A percentile compares a stretch with the other conserved stretches of the same genome.
Conservation (phyloP, 2,888 invertebrate genomes). For the Apotomis capreana region DNA sequence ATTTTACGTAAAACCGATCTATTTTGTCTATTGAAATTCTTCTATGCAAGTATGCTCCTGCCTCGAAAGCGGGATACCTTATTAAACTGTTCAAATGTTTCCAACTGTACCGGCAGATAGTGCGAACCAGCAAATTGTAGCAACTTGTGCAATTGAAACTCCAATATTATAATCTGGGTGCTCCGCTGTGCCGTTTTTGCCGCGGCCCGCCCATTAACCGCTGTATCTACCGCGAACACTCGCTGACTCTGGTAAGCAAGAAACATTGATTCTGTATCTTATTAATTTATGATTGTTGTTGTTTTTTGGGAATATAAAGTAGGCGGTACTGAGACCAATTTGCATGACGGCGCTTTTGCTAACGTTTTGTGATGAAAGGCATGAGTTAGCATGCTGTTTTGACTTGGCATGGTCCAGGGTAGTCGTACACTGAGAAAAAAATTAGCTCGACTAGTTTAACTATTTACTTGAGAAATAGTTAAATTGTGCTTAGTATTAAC, state of each 20-base stretch:
- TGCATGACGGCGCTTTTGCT: not conserved
- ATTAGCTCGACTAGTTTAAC: too few species aligned
- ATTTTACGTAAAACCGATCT: too few species aligned
- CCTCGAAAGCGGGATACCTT: too few species aligned
- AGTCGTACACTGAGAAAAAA: too few species aligned
- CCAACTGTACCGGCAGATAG: conserved; percentile 56
- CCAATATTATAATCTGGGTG: conserved; percentile 78
- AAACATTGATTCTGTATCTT: conserved; percentile 46
- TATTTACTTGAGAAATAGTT: too few species aligned
- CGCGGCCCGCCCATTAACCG: conserved; percentile 50
- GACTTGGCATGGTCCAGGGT: too few species aligned
- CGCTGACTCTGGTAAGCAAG: conserved; percentile 50
- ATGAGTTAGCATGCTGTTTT: not conserved
- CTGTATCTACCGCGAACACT: conserved; percentile 69
- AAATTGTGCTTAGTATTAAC: too few species aligned
- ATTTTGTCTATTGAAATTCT: too few species aligned
- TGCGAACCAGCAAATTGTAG: conserved; percentile 75
- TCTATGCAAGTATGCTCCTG: too few species aligned
- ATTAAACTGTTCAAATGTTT: not conserved
- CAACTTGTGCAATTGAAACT: conserved; percentile 81
- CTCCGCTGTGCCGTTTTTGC: conserved; percentile 73
- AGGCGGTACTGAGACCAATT: not conserved
- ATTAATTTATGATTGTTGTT: conserved; percentile 41
- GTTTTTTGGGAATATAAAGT: conserved; percentile 34
- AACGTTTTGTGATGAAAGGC: not conserved